Base-by-base conservation (phyloP, 2,113 vertebrate species). In the Rhinolophus sinicus region DNA sequence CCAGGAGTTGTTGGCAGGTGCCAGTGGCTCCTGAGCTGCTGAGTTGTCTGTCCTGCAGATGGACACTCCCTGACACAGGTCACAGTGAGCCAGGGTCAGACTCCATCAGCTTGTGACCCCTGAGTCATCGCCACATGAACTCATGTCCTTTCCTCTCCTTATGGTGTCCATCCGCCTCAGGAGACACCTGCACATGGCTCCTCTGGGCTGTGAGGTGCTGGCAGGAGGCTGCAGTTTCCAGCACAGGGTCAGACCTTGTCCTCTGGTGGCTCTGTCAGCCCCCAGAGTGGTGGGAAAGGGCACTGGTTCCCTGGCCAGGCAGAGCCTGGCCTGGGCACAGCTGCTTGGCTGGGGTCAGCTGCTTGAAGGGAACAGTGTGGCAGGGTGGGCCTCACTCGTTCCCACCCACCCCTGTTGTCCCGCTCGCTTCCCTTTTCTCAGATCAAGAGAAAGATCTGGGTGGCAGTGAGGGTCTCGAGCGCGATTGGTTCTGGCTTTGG, bases 321-420 rank as follows among this genome's bases (percentile, higher is more conserved):
- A 38, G 38, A 7, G 67, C 52, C 16, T 30, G 6, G 35, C 62
- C 8, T 0, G 10, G 18, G 65, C 26, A 52, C 16, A 30, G 54
- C 30, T 0, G n/a, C 69, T 38, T 18, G 21, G 35, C 30, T 2
- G 8, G 16, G 47, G 4, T 54, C 3, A 22, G 40, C 24, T 0
- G n/a, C 72, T n/a, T 60, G 28, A 2, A 21, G 2, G 72, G 60
- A 69, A 85, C 83, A 94, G 75, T 93, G 94, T 96, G 88, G 78
- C 84, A 58, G 82, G 47, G 21, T 58, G 90, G 44, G 58, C 56
- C 90, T 94, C 11, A 18, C 76, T 86, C 19, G 30, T 11, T 69
- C 6, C 86, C 52, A 19, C 28, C 16, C 30, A 2, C 2, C 22
- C 35, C 30, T 6, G 0, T 15, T 12, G 19, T 15, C 6, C 28